A percentile compares a stretch with the other conserved stretches of the same genome.
Evolutionary conservation across 2,888 invertebrate species (phyloP).

Genomic region (Drosophila siamana): DNA sequence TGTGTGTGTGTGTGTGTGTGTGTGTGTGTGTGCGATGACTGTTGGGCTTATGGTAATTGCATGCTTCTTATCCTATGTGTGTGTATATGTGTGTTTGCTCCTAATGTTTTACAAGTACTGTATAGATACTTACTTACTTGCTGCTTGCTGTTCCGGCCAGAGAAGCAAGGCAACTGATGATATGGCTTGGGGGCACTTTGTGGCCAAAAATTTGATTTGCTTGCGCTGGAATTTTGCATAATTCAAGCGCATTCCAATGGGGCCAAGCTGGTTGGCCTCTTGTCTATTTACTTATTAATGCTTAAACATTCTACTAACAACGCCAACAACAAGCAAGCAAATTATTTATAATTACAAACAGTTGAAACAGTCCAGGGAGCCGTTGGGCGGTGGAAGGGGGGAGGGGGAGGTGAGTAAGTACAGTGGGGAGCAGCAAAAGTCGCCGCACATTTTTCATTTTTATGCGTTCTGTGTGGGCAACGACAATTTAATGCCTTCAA

Average conservation of each 20-base stretch:
- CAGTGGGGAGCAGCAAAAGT: constrained; percentile 22
- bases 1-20: constrained; percentile 30
- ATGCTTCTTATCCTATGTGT: constrained; percentile 23
- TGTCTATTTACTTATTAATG: constrained; percentile 74
- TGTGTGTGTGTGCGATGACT: constrained; percentile 28
- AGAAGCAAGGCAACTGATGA: neutral
- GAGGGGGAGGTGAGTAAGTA: no score
- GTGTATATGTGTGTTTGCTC: constrained; percentile 32
- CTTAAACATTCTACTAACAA: constrained; percentile 33
- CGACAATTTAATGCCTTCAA: constrained; percentile 78
- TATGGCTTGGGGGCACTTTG: constrained; percentile 11
- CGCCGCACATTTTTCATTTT: constrained; percentile 77
- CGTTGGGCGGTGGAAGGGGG: no score
- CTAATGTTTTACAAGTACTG: constrained; percentile 67
- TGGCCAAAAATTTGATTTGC: constrained; percentile 68
- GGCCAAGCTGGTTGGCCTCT: constrained; percentile 52
- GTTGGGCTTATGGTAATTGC: constrained; percentile 69
- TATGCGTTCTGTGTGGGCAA: constrained; percentile 50
- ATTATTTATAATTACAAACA: constrained; percentile 75
- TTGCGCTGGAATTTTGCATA: constrained; percentile 57
- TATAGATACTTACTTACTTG: constrained; percentile 40
- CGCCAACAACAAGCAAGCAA: constrained; percentile 41
- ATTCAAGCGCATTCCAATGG: constrained; percentile 49
- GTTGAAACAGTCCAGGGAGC: neutral
- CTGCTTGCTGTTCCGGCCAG: constrained; percentile 31